A percentile compares a stretch with the other conserved stretches of the same genome.
phyloP scores from a whole-genome alignment of 2,888 invertebrate genomes.

The Drepana falcataria region DNA sequence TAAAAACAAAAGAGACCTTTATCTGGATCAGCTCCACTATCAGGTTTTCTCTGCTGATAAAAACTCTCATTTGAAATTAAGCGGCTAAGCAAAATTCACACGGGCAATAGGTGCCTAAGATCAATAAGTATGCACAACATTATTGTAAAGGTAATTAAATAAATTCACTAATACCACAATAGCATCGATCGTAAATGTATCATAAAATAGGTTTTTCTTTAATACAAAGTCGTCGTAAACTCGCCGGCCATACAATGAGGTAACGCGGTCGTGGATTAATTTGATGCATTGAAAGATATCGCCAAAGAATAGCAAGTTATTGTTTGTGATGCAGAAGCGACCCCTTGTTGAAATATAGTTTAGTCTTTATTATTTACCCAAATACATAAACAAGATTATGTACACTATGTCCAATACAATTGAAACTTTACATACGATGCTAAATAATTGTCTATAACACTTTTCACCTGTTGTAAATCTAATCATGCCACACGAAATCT shows the following conservation, averaged over 20 bases:
- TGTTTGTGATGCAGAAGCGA: not conserved
- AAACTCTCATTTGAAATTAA: too few species aligned
- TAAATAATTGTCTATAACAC: too few species aligned
- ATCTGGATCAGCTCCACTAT: too few species aligned
- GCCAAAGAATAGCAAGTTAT: constrained; percentile 27
- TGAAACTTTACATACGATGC: too few species aligned
- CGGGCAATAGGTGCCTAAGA: not conserved
- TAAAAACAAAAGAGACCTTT: too few species aligned
- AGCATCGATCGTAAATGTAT: not conserved
- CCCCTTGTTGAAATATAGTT: not conserved
- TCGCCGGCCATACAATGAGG: constrained; percentile 31
- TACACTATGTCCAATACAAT: too few species aligned
- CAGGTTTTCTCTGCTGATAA: too few species aligned
- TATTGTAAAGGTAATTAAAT: not conserved
- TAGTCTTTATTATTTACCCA: too few species aligned
- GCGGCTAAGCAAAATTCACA: not conserved
- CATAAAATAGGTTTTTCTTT: constrained; percentile 14
- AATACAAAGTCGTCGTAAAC: constrained; percentile 32
- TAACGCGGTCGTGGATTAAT: constrained; percentile 39
- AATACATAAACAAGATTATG: too few species aligned
- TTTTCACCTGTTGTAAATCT: too few species aligned
- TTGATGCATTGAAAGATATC: constrained; percentile 38
- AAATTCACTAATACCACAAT: not conserved
- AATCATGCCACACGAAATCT: too few species aligned
- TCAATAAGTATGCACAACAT: not conserved